Evolutionary conservation across 2,797 vertebrate species (phyloP).

Genomic region (Oryzias sinensis): DNA sequence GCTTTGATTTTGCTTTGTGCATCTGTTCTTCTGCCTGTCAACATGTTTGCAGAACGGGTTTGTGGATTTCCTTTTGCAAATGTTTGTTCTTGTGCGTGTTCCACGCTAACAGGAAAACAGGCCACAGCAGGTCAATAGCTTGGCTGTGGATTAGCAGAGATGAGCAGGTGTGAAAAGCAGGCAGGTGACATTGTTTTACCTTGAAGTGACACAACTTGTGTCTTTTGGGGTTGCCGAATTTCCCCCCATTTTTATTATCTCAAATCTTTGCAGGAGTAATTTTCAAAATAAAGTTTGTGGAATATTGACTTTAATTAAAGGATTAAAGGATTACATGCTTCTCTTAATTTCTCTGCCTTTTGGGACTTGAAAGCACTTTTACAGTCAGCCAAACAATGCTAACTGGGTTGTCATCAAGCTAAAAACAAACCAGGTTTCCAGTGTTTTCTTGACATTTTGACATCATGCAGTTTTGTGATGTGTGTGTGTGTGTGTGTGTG

Average conservation of each 20-base stretch:
- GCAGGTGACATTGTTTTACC: neutral
- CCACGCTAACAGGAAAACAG: slow-evolving; percentile 10
- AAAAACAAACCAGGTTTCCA: slow-evolving; percentile 24
- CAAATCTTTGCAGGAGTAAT: slow-evolving; percentile 36
- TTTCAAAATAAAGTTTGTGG: slow-evolving; percentile 30
- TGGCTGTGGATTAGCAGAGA: slow-evolving; percentile 10
- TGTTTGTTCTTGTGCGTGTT: slow-evolving; percentile 27
- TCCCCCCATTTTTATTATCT: slow-evolving; percentile 12
- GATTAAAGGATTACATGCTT: slow-evolving; percentile 66
- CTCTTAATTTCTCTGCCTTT: slow-evolving; percentile 50
- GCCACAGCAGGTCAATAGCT: neutral
- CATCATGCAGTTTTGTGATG: slow-evolving; percentile 33
- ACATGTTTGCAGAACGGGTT: slow-evolving; percentile 19
- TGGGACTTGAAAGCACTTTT: slow-evolving; percentile 33
- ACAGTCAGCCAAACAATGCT: slow-evolving; percentile 33
- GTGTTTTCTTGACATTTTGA: slow-evolving; percentile 41
- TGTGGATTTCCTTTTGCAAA: slow-evolving; percentile 44
- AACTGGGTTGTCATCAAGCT: slow-evolving; percentile 42
- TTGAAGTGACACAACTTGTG: no score
- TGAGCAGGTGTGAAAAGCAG: slow-evolving; percentile 12
- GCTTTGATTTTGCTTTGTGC: slow-evolving; percentile 9
- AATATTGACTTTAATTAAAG: slow-evolving; percentile 67
- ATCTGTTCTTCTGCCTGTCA: slow-evolving; percentile 20
- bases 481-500: neutral
- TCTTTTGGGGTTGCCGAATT: neutral